Percentiles rank a stretch among this genome's conserved stretches.
Evolutionary conservation across 2,113 vertebrate species (phyloP).

Genomic region (Silurus meridionalis): DNA sequence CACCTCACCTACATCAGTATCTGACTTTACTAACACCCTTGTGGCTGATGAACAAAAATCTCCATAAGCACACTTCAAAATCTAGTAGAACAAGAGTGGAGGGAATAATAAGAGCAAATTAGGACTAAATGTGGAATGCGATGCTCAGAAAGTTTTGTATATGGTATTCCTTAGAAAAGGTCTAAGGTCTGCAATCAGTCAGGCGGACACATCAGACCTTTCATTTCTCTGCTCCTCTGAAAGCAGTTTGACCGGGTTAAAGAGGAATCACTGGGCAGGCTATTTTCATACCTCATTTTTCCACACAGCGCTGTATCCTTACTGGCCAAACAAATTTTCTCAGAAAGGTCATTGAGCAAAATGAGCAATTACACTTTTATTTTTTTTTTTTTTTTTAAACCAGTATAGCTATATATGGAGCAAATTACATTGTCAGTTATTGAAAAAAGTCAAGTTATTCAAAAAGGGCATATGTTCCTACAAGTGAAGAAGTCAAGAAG

Average conservation of each 20-base stretch:
- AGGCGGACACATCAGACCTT: not conserved
- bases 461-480: not conserved
- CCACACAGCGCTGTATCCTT: not conserved
- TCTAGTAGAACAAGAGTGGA: too few relatives aligned
- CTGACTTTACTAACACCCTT: too few relatives aligned
- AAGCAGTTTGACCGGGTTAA: not conserved
- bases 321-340: not conserved
- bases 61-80: too few relatives aligned
- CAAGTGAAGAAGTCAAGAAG: not conserved
- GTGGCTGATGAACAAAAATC: too few relatives aligned
- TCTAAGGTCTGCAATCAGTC: not conserved
- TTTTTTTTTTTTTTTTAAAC: not conserved
- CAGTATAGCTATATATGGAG: not conserved
- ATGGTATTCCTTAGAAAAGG: not conserved
- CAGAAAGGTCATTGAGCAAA: not conserved
- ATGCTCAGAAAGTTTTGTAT: too few relatives aligned
- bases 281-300: not conserved
- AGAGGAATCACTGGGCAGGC: not conserved
- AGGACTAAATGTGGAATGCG: too few relatives aligned
- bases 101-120: too few relatives aligned
- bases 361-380: not conserved
- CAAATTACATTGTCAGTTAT: not conserved
- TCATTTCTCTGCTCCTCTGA: not conserved
- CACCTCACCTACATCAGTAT: too few relatives aligned
- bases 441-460: not conserved